phyloP scores from a whole-genome alignment of 2,888 invertebrate genomes.

The Dione juno region DNA sequence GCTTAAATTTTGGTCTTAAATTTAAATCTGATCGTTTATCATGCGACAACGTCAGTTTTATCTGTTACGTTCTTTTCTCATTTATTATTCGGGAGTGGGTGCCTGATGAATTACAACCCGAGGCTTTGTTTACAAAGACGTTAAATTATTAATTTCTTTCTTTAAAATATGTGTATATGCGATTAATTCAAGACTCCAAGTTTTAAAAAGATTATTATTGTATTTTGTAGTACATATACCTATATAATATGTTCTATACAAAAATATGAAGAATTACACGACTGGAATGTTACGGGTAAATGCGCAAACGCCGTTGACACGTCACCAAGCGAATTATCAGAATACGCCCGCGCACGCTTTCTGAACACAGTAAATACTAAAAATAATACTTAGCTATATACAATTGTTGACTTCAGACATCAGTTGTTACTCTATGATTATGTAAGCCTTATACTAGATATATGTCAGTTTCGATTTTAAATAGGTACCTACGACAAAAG shows the following conservation, averaged over 20 bases:
- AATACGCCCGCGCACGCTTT: slow-evolving; percentile 77
- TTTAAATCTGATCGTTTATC: slow-evolving; percentile 82
- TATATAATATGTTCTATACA: no score
- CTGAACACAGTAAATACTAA: slow-evolving; percentile 76
- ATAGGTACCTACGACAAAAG: not conserved
- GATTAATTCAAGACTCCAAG: no score
- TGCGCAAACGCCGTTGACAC: slow-evolving; percentile 58
- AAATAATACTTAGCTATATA: slow-evolving; percentile 69
- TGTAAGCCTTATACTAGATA: slow-evolving; percentile 21
- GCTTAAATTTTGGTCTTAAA: slow-evolving; percentile 73
- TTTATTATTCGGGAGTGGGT: slow-evolving; percentile 51
- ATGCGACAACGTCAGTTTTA: slow-evolving; percentile 80
- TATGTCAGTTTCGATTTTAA: not conserved
- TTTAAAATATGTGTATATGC: not conserved
- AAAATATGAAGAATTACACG: slow-evolving; percentile 31
- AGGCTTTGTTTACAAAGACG: slow-evolving; percentile 45
- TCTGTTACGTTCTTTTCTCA: slow-evolving; percentile 69
- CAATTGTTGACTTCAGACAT: slow-evolving; percentile 53
- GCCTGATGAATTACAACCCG: slow-evolving; percentile 52
- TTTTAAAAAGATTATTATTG: no score
- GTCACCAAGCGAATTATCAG: slow-evolving; percentile 73
- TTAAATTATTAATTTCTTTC: slow-evolving; percentile 25
- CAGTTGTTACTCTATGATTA: slow-evolving; percentile 40
- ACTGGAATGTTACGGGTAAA: slow-evolving; percentile 63
- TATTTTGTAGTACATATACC: no score